Conservation (phyloP, 1,140 invertebrate genomes). For the Drosophila seguyi region DNA sequence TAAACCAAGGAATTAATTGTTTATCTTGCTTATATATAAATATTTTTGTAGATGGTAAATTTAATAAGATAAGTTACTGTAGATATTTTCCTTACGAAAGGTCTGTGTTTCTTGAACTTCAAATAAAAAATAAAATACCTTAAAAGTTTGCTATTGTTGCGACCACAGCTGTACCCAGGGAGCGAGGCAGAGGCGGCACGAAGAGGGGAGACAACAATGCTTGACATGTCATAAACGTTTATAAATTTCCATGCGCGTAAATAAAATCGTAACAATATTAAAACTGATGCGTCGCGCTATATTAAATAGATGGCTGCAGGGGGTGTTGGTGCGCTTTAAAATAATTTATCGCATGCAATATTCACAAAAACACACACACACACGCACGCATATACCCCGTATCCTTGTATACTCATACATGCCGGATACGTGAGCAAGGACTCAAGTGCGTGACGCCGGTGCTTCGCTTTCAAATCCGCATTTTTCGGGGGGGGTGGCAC, state of each 20-base stretch:
- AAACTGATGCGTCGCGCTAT: slow-evolving; percentile 75
- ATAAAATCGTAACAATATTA: slow-evolving; percentile 80
- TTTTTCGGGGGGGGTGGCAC: slow-evolving; percentile 18
- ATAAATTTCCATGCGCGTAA: slow-evolving; percentile 75
- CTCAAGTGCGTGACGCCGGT: slow-evolving; percentile 54
- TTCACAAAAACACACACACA: slow-evolving; percentile 47
- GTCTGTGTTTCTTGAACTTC: too few species aligned
- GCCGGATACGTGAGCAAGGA: slow-evolving; percentile 41
- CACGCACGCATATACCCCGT: slow-evolving; percentile 3
- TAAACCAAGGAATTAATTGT: too few species aligned
- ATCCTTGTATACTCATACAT: slow-evolving; percentile 8
- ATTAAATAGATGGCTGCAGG: slow-evolving; percentile 67
- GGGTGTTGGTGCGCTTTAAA: slow-evolving; percentile 58
- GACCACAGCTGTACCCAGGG: background rate
- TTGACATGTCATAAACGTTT: slow-evolving; percentile 75
- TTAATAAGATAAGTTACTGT: background rate
- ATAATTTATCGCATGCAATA: slow-evolving; percentile 81
- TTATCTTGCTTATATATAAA: too few species aligned
- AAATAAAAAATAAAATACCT: too few species aligned
- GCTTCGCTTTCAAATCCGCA: slow-evolving; percentile 12
- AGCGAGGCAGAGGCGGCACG: background rate
- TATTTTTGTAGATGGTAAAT: background rate
- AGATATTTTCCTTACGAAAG: too few species aligned
- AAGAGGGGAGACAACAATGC: slow-evolving; percentile 16
- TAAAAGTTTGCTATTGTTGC: background rate